Conservation (phyloP, 2,797 vertebrate species). For the Danio kyathit region DNA sequence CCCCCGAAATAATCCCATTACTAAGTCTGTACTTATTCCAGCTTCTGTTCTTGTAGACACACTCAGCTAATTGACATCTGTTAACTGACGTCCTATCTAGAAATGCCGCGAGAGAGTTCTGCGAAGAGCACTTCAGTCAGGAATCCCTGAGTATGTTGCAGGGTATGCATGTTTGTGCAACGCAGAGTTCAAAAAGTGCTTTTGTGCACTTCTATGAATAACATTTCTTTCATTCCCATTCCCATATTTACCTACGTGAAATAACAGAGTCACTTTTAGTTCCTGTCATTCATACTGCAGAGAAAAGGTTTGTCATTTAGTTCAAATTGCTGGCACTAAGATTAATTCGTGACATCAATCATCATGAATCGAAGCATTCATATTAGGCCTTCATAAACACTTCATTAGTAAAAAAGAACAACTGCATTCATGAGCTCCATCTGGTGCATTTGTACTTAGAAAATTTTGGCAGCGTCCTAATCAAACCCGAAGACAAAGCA, state of each 20-base stretch:
- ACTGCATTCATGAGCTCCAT: conserved; percentile 55
- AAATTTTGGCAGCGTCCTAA: conserved; percentile 56
- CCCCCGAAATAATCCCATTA: conserved; percentile 62
- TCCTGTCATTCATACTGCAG: conserved; percentile 23
- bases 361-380: conserved; percentile 58
- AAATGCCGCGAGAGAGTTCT: conserved; percentile 46
- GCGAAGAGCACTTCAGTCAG: conserved; percentile 52
- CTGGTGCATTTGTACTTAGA: conserved; percentile 52
- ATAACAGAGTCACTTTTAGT: conserved; percentile 46
- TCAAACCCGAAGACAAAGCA: conserved; percentile 52
- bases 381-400: conserved; percentile 57
- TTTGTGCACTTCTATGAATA: conserved; percentile 33
- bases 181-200: conserved; percentile 27
- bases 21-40: conserved; percentile 58
- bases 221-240: conserved; percentile 24
- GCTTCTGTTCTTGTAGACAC: conserved; percentile 46
- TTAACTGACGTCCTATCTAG: conserved; percentile 61
- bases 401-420: conserved; percentile 60
- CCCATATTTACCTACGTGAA: conserved; percentile 33
- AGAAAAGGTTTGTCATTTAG: conserved; percentile 47
- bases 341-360: conserved; percentile 60
- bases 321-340: conserved; percentile 45
- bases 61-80: conserved; percentile 62
- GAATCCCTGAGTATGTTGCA: conserved; percentile 47
- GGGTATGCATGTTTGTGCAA: conserved; percentile 45